phyloP scores from a whole-genome alignment of 2,113 vertebrate genomes.

The Urocitellus parryii region DNA sequence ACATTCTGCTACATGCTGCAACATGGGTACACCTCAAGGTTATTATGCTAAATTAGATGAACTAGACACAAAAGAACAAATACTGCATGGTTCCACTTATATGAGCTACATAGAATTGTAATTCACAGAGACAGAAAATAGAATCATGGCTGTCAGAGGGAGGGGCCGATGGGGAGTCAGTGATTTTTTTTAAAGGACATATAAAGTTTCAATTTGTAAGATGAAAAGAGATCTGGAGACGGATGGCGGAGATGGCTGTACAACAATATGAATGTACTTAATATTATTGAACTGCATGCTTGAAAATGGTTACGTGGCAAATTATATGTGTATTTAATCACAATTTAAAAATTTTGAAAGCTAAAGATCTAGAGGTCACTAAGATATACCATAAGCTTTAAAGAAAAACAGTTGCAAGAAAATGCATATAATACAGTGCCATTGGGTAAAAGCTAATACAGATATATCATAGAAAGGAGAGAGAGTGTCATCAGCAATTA shows the following conservation, averaged over 20 bases:
- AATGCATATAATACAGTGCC: not conserved
- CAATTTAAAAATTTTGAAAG: not conserved
- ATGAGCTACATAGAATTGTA: not conserved
- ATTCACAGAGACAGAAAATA: not conserved
- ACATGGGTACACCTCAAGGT: not conserved
- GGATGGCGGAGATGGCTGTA: not conserved
- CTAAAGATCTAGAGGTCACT: not conserved
- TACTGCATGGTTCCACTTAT: not conserved
- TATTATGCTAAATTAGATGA: slow-evolving; percentile 12
- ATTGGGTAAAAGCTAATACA: not conserved
- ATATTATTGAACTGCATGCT: not conserved
- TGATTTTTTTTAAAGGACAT: not conserved
- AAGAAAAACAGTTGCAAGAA: not conserved
- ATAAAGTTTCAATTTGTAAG: not conserved
- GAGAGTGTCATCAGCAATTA: not conserved
- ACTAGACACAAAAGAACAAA: not conserved
- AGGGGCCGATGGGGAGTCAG: not conserved
- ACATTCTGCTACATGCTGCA: not conserved
- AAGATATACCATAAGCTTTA: not conserved
- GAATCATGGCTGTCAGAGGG: not conserved
- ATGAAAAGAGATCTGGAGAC: not conserved
- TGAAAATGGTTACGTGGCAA: not conserved
- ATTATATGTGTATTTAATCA: slow-evolving; percentile 10
- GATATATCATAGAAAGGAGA: not conserved
- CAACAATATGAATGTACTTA: not conserved